phyloP scores from a whole-genome alignment of 2,888 invertebrate genomes.

The Xestia xanthographa region DNA sequence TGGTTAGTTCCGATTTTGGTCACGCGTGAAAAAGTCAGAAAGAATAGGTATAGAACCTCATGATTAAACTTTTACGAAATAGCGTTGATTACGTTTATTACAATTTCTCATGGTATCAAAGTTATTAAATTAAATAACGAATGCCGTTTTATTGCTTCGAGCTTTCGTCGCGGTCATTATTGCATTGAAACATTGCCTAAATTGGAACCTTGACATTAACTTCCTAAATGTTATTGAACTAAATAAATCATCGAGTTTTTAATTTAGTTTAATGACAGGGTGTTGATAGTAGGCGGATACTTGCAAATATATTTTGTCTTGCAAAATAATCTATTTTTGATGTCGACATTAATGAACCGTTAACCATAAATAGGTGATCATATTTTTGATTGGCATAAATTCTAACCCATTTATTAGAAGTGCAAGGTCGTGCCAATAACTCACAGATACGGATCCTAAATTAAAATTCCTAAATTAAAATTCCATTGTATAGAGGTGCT shows the following conservation, averaged over 20 bases:
- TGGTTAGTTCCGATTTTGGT: background rate
- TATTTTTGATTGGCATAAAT: conserved; percentile 27
- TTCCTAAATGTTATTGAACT: conserved; percentile 35
- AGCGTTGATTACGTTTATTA: conserved; percentile 35
- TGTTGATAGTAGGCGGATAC: conserved; percentile 12
- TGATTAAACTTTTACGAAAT: conserved; percentile 41
- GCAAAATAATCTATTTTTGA: conserved; percentile 16
- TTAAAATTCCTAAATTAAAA: background rate
- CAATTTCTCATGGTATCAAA: conserved; percentile 34
- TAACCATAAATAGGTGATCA: conserved; percentile 11
- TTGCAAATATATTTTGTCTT: background rate
- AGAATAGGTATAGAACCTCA: conserved; percentile 28
- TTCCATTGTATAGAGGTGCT: background rate
- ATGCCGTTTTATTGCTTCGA: conserved; percentile 48
- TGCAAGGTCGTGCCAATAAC: conserved; percentile 14
- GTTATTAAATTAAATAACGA: conserved; percentile 58
- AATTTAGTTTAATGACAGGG: background rate
- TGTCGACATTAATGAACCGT: background rate
- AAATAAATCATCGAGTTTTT: conserved; percentile 25
- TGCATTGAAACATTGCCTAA: conserved; percentile 24
- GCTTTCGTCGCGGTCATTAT: conserved; percentile 50
- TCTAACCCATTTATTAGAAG: background rate
- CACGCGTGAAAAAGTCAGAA: background rate
- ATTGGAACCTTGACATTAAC: conserved; percentile 63
- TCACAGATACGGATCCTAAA: background rate